Base-by-base conservation (phyloP, 92 coral and sea anemone genomes). In the Metridium senile region DNA sequence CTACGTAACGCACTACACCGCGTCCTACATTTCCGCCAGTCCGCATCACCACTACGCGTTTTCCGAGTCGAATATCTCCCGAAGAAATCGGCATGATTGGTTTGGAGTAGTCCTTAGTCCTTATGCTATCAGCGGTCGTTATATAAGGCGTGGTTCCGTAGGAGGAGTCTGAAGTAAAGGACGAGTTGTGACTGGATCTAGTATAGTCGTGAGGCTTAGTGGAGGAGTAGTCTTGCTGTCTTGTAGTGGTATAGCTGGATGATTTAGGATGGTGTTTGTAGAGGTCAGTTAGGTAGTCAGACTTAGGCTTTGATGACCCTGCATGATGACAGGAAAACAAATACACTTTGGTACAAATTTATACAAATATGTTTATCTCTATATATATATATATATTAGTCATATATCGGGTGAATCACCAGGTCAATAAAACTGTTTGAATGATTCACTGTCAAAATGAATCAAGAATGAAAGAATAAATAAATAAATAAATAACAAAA, bases 41-140 rank as follows among this genome's bases (percentile, higher is more conserved):
- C 74, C 98, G 81, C 10, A 80, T 89, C 18, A 91, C 98, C 79
- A 94, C 66, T 10, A 91, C 97, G 29, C 84, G 82, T 92, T 89
- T 91, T 26, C 98, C 98, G 13, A 84, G 25, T 66, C 78, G 85
- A 65, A 94, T 76, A 28, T 94, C 97, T 0, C 56, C 22, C 17
- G 90, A 54, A 20, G 86, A 64, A 3, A 17, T 25, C 2, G 98
- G 94, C 21, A 85, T 88, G 73, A 91, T 91, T 16, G 97, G 97
- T 28, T 72, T 81, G 66, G 82, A 56, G 25, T 72, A 46, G 72
- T 72, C 75, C 33, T 66, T 54, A 63, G 62, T 20, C 58, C 31
- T 77, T 7, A 16, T 65, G 20, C 22, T 29, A 23, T 22, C 29
- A 30, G 47, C 9, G 33, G 76, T 33, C 20, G 81, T 29, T 26